Percentiles rank a stretch among this genome's conserved stretches.
phyloP scores from a whole-genome alignment of 1,140 invertebrate species.

The Leptopilina clavipes region DNA sequence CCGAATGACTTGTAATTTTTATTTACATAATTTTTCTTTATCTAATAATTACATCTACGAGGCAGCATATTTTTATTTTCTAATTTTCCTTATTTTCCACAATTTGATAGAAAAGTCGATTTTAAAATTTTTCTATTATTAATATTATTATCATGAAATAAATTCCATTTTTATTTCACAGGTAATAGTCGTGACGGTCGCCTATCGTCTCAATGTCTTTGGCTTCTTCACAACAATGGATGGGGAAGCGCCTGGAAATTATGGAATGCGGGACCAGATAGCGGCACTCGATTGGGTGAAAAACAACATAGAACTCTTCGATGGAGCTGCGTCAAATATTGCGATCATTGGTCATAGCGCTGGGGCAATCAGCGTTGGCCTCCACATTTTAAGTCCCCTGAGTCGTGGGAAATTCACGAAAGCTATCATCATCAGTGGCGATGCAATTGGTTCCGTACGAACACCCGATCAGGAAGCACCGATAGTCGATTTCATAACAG shows the following conservation, averaged over 20 bases:
- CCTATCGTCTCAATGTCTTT: slow-evolving; percentile 87
- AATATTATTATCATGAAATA: too few species aligned
- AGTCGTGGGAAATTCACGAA: slow-evolving; percentile 79
- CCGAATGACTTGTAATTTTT: too few species aligned
- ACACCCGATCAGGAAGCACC: slow-evolving; percentile 69
- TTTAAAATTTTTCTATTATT: too few species aligned
- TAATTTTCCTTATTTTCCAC: too few species aligned
- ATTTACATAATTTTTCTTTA: too few species aligned
- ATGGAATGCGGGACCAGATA: slow-evolving; percentile 92
- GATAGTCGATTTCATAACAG: slow-evolving; percentile 76
- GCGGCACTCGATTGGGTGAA: slow-evolving; percentile 91
- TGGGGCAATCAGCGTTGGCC: slow-evolving; percentile 83
- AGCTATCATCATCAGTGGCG: slow-evolving; percentile 85
- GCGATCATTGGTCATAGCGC: slow-evolving; percentile 92
- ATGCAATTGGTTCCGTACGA: slow-evolving; percentile 75
- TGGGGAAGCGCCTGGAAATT: slow-evolving; percentile 89
- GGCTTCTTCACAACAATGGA: slow-evolving; percentile 93
- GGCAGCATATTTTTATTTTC: too few species aligned
- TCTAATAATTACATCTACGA: too few species aligned
- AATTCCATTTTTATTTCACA: too few species aligned
- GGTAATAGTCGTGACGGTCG: slow-evolving; percentile 86
- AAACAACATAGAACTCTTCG: slow-evolving; percentile 89
- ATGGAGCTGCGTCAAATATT: slow-evolving; percentile 88
- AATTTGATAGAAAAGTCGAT: too few species aligned
- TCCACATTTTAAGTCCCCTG: slow-evolving; percentile 80